Percentiles rank a stretch among this genome's conserved stretches.
Conservation (phyloP, 2,797 vertebrate genomes). For the Manis pentadactyla region DNA sequence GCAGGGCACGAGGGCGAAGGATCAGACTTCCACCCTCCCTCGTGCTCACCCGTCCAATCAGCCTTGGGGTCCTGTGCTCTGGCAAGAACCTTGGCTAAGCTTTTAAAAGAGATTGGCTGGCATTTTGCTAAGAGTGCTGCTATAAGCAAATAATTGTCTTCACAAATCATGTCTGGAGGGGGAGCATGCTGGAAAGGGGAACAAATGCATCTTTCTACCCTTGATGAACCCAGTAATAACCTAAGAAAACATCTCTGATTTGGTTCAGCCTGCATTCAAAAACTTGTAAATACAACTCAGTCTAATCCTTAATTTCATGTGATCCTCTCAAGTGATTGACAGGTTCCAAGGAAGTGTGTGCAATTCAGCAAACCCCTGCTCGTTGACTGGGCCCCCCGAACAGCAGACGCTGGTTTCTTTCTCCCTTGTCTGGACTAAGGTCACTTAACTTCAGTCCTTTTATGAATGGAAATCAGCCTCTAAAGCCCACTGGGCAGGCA, state of each 20-base stretch:
- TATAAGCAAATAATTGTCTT: constrained; percentile 19
- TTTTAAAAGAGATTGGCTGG: neutral
- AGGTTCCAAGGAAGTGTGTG: neutral
- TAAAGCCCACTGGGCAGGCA: constrained; percentile 80
- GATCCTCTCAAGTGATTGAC: constrained; percentile 56
- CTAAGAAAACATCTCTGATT: constrained; percentile 60
- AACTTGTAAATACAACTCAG: neutral
- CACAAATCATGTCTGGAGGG: constrained; percentile 37
- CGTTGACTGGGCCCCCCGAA: constrained; percentile 68
- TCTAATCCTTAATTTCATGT: constrained; percentile 60
- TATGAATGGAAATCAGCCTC: constrained; percentile 76
- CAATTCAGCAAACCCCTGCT: constrained; percentile 40
- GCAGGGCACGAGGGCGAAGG: neutral
- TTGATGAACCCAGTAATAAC: constrained; percentile 50
- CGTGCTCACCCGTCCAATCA: neutral
- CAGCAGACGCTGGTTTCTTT: constrained; percentile 75
- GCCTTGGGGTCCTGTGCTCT: neutral
- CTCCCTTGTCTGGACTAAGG: constrained; percentile 73
- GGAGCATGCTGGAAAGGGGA: neutral
- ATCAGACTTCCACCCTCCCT: neutral
- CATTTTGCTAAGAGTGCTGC: constrained; percentile 6
- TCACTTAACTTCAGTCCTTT: constrained; percentile 84
- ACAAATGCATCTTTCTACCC: neutral
- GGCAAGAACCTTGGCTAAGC: neutral
- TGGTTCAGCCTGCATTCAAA: constrained; percentile 43